phyloP scores from a whole-genome alignment of 1,140 invertebrate species.

The Leucophenga varia region DNA sequence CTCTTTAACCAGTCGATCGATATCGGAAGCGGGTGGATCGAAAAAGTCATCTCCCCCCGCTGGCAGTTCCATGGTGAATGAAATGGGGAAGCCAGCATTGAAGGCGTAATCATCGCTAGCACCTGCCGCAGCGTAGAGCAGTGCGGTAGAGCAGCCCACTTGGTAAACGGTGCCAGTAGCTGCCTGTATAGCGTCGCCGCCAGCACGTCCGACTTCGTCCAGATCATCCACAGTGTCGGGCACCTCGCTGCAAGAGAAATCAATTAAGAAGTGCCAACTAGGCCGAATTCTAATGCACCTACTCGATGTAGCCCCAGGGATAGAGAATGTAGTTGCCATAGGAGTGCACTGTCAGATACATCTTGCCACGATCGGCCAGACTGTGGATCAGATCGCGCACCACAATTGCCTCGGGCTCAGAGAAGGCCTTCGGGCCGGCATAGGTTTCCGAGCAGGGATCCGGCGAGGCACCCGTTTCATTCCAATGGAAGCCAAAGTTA shows the following conservation, averaged over 20 bases:
- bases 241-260: conserved; percentile 22
- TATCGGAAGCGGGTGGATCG: conserved; percentile 66
- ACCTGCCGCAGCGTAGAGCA: conserved; percentile 60
- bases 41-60: conserved; percentile 64
- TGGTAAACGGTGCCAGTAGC: conserved; percentile 60
- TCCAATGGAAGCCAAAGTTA: conserved; percentile 69
- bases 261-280: too few relatives aligned
- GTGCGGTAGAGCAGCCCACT: conserved; percentile 64
- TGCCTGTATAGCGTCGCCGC: conserved; percentile 54
- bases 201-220: conserved; percentile 54
- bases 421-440: conserved; percentile 68
- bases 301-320: conserved; percentile 69
- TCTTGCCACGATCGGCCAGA: conserved; percentile 59
- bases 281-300: conserved; percentile 7
- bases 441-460: conserved; percentile 67
- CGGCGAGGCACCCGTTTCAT: conserved; percentile 64
- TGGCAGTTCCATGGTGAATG: conserved; percentile 71
- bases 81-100: conserved; percentile 62
- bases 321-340: conserved; percentile 68
- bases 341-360: conserved; percentile 72
- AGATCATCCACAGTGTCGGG: conserved; percentile 50
- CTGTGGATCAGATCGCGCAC: conserved; percentile 57
- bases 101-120: conserved; percentile 70
- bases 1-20: conserved; percentile 65
- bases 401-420: conserved; percentile 66